These are phyloP conservation scores for Drosophila lacicola DNA, from an alignment of 2,888 invertebrate genomes.

Conservation along the genomic window DNA sequence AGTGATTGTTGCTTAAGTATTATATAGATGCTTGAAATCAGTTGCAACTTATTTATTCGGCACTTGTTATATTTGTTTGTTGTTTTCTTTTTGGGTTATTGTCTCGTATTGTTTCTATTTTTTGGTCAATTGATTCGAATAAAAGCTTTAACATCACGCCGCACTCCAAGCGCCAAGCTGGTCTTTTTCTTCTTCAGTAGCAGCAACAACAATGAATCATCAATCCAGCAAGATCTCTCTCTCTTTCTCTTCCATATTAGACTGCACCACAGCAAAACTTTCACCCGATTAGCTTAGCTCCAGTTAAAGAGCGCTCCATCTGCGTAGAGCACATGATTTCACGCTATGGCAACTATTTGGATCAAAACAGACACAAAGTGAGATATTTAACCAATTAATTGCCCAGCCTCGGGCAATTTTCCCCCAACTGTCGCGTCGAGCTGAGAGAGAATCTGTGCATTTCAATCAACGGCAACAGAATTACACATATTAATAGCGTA, in stretches of 20 bases:
- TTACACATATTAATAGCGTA: no score
- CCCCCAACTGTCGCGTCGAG: no score
- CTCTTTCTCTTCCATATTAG: conserved; percentile 17
- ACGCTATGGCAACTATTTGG: conserved; percentile 3
- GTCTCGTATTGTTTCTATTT: conserved; percentile 15
- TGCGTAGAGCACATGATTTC: neutral
- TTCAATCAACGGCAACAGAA: neutral
- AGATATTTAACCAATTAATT: neutral
- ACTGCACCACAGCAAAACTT: conserved; percentile 41
- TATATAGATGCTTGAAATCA: conserved; percentile 24
- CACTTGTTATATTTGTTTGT: conserved; percentile 8
- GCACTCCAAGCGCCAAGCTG: conserved; percentile 36
- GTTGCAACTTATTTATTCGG: conserved; percentile 1
- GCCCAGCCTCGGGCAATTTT: neutral
- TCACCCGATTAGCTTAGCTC: conserved; percentile 27
- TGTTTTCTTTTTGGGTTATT: neutral
- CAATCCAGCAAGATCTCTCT: conserved; percentile 16
- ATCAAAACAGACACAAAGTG: neutral
- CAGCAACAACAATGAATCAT: neutral
- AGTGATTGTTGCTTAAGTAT: conserved; percentile 34
- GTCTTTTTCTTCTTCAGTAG: conserved; percentile 14
- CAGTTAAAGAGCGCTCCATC: no score
- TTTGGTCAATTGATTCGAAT: conserved; percentile 42
- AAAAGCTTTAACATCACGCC: conserved; percentile 56
- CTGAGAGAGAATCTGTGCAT: neutral